Percentiles rank a stretch among this genome's conserved stretches.
phyloP scores from a whole-genome alignment of 2,113 vertebrate species.

The Atractosteus spatula region DNA sequence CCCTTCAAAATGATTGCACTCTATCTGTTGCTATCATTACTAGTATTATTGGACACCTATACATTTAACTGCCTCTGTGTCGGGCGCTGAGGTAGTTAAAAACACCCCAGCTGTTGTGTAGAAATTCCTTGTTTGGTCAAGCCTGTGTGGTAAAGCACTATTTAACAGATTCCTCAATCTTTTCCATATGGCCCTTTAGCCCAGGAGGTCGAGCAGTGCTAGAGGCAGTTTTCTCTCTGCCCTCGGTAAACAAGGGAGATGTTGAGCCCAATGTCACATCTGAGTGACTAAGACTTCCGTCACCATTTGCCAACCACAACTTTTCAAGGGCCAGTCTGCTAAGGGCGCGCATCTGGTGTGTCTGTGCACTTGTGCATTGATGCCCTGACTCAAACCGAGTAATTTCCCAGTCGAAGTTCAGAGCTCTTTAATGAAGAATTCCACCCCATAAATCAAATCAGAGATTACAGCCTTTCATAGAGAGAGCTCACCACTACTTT shows the following conservation, averaged over 20 bases:
- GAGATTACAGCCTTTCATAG: constrained; percentile 21
- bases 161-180: constrained; percentile 54
- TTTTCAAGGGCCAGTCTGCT: constrained; percentile 31
- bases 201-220: constrained; percentile 55
- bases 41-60: constrained; percentile 46
- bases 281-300: constrained; percentile 56
- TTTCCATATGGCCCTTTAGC: constrained; percentile 58
- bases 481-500: constrained; percentile 12
- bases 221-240: constrained; percentile 37
- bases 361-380: neutral
- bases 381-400: neutral
- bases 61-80: constrained; percentile 46
- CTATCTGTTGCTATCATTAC: no score
- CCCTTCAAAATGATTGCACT: no score
- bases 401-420: neutral
- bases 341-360: constrained; percentile 18
- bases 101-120: constrained; percentile 72
- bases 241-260: constrained; percentile 58
- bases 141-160: constrained; percentile 54
- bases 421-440: constrained; percentile 12
- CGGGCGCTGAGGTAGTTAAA: constrained; percentile 48
- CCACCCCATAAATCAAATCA: constrained; percentile 17
- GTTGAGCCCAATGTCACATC: constrained; percentile 59
- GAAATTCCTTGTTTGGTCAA: no score
- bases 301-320: constrained; percentile 44